Conservation (phyloP, 2,797 vertebrate genomes). For the Syngnathus acus region DNA sequence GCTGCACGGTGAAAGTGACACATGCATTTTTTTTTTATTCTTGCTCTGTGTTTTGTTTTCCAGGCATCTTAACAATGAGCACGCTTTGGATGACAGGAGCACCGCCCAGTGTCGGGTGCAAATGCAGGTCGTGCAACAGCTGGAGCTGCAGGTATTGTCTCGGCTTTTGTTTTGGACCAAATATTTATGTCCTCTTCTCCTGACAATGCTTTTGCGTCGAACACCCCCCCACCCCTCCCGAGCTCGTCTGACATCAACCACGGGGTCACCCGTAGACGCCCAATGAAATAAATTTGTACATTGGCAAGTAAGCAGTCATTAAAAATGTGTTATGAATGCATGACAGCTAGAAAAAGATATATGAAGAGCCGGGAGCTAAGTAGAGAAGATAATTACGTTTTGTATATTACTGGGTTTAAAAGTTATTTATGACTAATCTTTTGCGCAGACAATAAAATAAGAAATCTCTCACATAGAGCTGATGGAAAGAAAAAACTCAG, state of each 20-base stretch:
- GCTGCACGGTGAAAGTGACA: slow-evolving; percentile 28
- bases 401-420: slow-evolving; percentile 97
- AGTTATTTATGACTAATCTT: slow-evolving; percentile 99
- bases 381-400: slow-evolving; percentile 99
- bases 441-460: slow-evolving; percentile 81
- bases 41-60: slow-evolving; percentile 30
- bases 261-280: slow-evolving; percentile 47
- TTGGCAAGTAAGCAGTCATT: slow-evolving; percentile 88
- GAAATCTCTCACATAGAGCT: slow-evolving; percentile 44
- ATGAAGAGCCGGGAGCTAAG: slow-evolving; percentile 93
- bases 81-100: slow-evolving; percentile 98
- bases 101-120: slow-evolving; percentile 99
- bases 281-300: slow-evolving; percentile 82
- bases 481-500: slow-evolving; percentile 10
- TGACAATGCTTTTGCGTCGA: slow-evolving; percentile 33
- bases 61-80: slow-evolving; percentile 99
- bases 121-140: slow-evolving; percentile 99
- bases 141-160: slow-evolving; percentile 96
- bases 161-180: slow-evolving; percentile 48
- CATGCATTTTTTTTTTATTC: slow-evolving; percentile 12
- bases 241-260: slow-evolving; percentile 34
- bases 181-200: slow-evolving; percentile 50
- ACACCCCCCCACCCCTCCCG: slow-evolving; percentile 18
- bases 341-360: slow-evolving; percentile 89
- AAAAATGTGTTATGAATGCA: slow-evolving; percentile 96